Percentiles rank a stretch among this genome's conserved stretches.
Conservation (phyloP, 1,140 invertebrate genomes). For the Danaus melanippus region DNA sequence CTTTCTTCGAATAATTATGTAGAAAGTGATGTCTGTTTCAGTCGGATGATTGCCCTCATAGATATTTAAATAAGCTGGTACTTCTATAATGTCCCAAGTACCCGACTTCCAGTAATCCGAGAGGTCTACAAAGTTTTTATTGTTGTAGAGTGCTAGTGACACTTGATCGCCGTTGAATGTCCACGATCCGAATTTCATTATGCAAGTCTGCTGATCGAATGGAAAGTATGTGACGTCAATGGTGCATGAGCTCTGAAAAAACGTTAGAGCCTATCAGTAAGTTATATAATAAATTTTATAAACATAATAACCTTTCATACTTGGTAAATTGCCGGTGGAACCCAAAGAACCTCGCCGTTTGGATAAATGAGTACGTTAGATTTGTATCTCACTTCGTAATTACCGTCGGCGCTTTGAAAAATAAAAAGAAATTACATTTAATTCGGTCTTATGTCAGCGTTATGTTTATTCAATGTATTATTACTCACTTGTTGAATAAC, state of each 20-base stretch:
- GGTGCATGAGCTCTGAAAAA: constrained; percentile 93
- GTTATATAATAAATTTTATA: background rate
- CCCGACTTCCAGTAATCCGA: constrained; percentile 99
- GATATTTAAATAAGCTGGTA: constrained; percentile 93
- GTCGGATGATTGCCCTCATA: constrained; percentile 88
- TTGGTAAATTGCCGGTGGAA: constrained; percentile 98
- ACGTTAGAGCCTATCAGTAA: background rate
- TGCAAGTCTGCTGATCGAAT: constrained; percentile 99
- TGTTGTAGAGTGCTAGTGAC: constrained; percentile 92
- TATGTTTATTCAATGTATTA: no score
- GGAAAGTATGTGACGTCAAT: constrained; percentile 99
- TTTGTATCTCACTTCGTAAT: constrained; percentile 97
- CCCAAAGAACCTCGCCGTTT: constrained; percentile 94
- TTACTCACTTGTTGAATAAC: constrained; percentile 97
- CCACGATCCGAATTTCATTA: constrained; percentile 99
- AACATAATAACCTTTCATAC: constrained; percentile 41
- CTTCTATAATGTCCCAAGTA: constrained; percentile 99
- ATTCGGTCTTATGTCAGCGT: background rate
- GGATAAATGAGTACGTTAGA: constrained; percentile 97
- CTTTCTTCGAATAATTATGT: constrained; percentile 96
- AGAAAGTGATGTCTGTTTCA: constrained; percentile 97
- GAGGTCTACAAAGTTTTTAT: constrained; percentile 95
- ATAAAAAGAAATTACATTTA: constrained; percentile 8
- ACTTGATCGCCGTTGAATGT: constrained; percentile 99
- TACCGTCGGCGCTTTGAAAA: constrained; percentile 90